phyloP scores from a whole-genome alignment of 2,113 vertebrate genomes.

The Mellivora capensis region DNA sequence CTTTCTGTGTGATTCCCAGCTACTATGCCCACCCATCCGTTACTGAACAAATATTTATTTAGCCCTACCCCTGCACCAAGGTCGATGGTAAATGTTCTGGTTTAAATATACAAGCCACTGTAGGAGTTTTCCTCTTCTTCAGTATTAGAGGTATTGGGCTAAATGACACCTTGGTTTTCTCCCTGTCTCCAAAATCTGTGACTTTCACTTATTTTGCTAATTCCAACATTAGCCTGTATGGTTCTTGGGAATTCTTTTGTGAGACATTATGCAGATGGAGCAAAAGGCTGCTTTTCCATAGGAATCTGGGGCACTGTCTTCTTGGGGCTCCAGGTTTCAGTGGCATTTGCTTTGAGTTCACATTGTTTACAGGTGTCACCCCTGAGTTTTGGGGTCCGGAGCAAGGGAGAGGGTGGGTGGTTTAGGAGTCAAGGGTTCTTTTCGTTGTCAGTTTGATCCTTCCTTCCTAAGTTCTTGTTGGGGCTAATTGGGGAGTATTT shows the following conservation, averaged over 20 bases:
- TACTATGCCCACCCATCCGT: background rate
- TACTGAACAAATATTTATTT: background rate
- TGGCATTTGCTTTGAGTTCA: background rate
- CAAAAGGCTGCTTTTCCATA: accelerated
- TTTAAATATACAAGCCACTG: background rate
- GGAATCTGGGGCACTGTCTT: background rate
- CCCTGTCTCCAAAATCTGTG: background rate
- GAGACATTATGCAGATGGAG: background rate
- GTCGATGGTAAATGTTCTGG: background rate
- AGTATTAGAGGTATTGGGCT: background rate
- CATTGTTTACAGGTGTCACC: background rate
- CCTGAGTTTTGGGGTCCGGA: background rate
- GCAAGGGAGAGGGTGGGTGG: background rate
- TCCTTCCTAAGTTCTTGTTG: background rate
- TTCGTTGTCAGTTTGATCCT: background rate
- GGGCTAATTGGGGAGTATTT: background rate
- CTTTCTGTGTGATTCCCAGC: background rate
- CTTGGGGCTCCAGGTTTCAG: background rate
- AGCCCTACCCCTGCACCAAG: background rate
- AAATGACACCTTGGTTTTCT: background rate
- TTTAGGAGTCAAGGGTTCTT: background rate
- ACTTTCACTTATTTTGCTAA: background rate
- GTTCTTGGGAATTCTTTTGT: background rate
- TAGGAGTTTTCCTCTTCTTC: background rate
- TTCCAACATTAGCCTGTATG: background rate